Base-by-base conservation (phyloP, 2,888 invertebrate species). In the Xiphydria camelus region DNA sequence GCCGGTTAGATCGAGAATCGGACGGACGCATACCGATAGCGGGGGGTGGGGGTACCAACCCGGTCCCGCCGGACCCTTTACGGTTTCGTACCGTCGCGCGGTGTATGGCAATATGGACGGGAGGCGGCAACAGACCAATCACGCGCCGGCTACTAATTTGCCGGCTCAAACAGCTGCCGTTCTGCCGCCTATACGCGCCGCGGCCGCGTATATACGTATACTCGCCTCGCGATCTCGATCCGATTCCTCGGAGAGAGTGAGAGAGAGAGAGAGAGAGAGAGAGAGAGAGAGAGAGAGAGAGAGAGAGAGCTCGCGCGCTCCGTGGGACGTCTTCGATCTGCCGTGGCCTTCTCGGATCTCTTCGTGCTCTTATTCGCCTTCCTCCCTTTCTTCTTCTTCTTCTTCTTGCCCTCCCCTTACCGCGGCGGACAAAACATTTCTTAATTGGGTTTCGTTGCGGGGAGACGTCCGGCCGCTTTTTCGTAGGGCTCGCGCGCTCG, bases 101-200 rank as follows among this genome's bases (percentile, higher is more conserved):
- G 59, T 55, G 61, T 66, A 68, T 68, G 61, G 66, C 70, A 56
- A 67, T 68, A 66, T 66, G 64, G 63, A 66, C 67, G 68, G 73
- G n/a, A n/a, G 74, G 74, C 74, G 74, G 74, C 61, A 72, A 74
- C 73, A 69, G 71, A 68, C 74, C 74, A 74, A 75, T 75, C 74
- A 71, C 71, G 69, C 64, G 69, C 73, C 73, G 74, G 70, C 73
- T 74, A 75, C 73, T 75, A 74, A 75, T 75, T 75, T 74, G 73
- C 73, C 61, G 66, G 62, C 67, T 72, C 69, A 70, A 73, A 72
- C 73, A 71, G 74, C 75, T 74, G 75, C 75, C 70, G 75, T 71
- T 73, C 68, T 66, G 62, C 67, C 66, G 70, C 70, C 66, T 68
- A 65, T 68, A 65, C 63, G 64, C 66, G 62, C 64, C 60, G 64